Conservation (phyloP, 1,140 invertebrate genomes). For the Frieseomelitta varia region DNA sequence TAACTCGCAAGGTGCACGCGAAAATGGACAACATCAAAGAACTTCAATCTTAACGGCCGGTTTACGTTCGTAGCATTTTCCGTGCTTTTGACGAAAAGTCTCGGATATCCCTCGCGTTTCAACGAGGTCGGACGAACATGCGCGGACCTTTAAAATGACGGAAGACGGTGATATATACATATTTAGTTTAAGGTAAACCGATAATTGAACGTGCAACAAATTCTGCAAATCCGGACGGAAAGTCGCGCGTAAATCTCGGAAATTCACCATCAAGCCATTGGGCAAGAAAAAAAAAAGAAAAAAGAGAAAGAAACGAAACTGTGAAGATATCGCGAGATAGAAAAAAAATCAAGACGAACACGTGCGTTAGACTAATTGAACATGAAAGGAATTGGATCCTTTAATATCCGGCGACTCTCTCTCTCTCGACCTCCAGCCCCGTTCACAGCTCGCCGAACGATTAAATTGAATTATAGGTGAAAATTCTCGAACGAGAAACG, state of each 20-base stretch:
- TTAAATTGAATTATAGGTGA: background rate
- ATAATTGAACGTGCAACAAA: background rate
- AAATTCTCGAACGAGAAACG: background rate
- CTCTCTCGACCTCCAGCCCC: no score
- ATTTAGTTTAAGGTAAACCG: background rate
- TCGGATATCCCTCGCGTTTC: background rate
- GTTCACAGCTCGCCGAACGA: background rate
- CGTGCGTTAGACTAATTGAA: background rate
- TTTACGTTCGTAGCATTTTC: background rate
- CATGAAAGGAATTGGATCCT: background rate
- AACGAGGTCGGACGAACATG: background rate
- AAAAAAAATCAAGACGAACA: no score
- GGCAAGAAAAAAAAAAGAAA: no score
- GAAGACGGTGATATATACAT: background rate
- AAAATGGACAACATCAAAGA: slow-evolving; percentile 6
- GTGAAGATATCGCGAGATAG: no score
- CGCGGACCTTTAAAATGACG: background rate
- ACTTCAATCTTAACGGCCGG: background rate
- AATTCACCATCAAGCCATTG: background rate
- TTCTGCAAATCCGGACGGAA: background rate
- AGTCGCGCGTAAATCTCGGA: background rate
- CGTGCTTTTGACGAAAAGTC: background rate
- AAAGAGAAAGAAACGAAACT: no score
- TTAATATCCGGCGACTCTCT: background rate
- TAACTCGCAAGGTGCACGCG: background rate